Base-by-base conservation (phyloP, 2,113 vertebrate species). In the Nannospalax galili region DNA sequence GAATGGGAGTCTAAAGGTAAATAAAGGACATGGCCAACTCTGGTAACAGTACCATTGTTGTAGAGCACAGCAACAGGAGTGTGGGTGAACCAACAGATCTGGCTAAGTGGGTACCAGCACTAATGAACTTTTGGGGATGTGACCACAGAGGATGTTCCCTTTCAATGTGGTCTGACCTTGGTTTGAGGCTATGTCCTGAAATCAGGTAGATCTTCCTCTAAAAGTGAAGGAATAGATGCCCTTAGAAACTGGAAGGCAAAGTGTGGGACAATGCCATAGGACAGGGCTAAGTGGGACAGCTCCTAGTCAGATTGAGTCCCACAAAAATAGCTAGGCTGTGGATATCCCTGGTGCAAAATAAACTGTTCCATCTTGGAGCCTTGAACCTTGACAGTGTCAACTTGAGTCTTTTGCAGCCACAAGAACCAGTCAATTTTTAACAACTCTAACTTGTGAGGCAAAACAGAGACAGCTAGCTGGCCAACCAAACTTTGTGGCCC, bases 201-300 rank as follows among this genome's bases (percentile, higher is more conserved):
- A 96, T 84, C 45, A 86, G 14, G 40, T 85, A n/a, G 37, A 24
- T 24, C 22, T 4, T 82, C 37, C n/a, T 74, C 58, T 70, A 69
- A 82, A 35, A 73, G 12, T 79, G 16, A 94, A 78, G 20, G 92
- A 73, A 87, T 69, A 62, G 40, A 56, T 73, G n/a, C 37, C 69
- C 91, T 90, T 96, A 65, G 84, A 56, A 87, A 77, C 60, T 89
- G 19, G 45, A 60, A 56, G 17, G 45, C 65, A 35, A 84, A 93
- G 12, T 40, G 11, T 79, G 60, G 24, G 35, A 60, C 48, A 52
- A 11, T 3, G 17, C 81, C n/a, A 32, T 15, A 90, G 26, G 62
- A 64, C 56, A 24, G 20, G 40, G 45, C 60, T 62, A 45, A 30
- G 45, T 35, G 52, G 30, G 26, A 5, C 24, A 60, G 52, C 67